Conservation (phyloP, 2,113 vertebrate genomes). For the Chionomys nivalis region DNA sequence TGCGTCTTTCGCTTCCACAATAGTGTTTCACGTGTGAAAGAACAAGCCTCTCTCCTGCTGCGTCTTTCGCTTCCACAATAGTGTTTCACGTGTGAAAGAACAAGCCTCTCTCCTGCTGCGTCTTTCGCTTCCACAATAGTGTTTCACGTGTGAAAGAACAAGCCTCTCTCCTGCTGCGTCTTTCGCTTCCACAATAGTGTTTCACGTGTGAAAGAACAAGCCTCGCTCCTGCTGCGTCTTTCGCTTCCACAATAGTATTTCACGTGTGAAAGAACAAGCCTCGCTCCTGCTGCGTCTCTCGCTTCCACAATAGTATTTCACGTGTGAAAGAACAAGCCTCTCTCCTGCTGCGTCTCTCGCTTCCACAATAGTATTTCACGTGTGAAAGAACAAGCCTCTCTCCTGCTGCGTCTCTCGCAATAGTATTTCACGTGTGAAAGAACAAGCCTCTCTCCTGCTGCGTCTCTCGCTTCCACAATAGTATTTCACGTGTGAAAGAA, state of each 20-base stretch:
- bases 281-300: conserved; percentile 46
- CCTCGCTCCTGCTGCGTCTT: conserved; percentile 44
- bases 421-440: conserved; percentile 45
- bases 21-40: conserved; percentile 45
- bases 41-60: conserved; percentile 51
- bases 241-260: conserved; percentile 36
- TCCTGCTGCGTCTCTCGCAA: conserved; percentile 13
- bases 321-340: conserved; percentile 39
- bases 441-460: conserved; percentile 51
- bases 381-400: conserved; percentile 50
- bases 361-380: conserved; percentile 24
- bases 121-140: conserved; percentile 8
- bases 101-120: conserved; percentile 48
- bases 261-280: conserved; percentile 40
- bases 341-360: conserved; percentile 50
- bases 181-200: conserved; percentile 12
- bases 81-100: conserved; percentile 47
- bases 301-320: conserved; percentile 38
- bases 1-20: conserved; percentile 3
- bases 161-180: conserved; percentile 47
- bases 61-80: conserved; percentile 20
- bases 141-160: conserved; percentile 50
- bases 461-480: conserved; percentile 20
- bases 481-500: conserved; percentile 47
- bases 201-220: conserved; percentile 52